Evolutionary conservation across 2,888 invertebrate species (phyloP).

Genomic region (Sarcophaga caerulescens): DNA sequence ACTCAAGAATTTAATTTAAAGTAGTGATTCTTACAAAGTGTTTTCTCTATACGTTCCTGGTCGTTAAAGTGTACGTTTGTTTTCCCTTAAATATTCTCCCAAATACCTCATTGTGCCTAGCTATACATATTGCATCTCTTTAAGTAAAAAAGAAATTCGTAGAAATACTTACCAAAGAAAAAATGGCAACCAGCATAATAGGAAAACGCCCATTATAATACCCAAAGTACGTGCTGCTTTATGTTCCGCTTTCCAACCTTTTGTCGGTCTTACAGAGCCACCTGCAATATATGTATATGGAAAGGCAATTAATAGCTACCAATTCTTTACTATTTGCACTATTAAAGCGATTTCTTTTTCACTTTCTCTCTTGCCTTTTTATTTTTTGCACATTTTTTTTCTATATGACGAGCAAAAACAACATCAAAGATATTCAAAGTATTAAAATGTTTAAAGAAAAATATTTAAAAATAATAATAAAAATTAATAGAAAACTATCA

Average conservation of each 20-base stretch:
- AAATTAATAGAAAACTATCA: not conserved
- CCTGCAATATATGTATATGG: conserved; percentile 71
- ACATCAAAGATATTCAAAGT: conserved; percentile 16
- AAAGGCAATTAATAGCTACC: conserved; percentile 61
- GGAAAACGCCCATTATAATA: conserved; percentile 97
- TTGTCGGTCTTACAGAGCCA: conserved; percentile 86
- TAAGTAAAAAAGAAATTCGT: not conserved
- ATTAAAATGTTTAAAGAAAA: conserved; percentile 19
- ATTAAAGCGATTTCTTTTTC: not conserved
- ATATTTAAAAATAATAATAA: not conserved
- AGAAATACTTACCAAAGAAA: conserved; percentile 91
- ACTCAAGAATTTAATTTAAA: too few relatives aligned
- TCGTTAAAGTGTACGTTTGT: too few relatives aligned
- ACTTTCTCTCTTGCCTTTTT: not conserved
- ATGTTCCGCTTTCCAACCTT: conserved; percentile 94
- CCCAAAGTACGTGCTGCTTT: conserved; percentile 97
- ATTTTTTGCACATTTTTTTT: conserved; percentile 1
- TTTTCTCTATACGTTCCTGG: too few relatives aligned
- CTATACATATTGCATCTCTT: too few relatives aligned
- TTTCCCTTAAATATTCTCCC: too few relatives aligned
- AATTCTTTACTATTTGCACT: not conserved
- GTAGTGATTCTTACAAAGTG: too few relatives aligned
- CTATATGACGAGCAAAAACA: conserved; percentile 23
- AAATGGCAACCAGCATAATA: conserved; percentile 97
- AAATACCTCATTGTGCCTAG: too few relatives aligned